phyloP scores from a whole-genome alignment of 2,797 vertebrate species.

The Brachyalestes nurse region DNA sequence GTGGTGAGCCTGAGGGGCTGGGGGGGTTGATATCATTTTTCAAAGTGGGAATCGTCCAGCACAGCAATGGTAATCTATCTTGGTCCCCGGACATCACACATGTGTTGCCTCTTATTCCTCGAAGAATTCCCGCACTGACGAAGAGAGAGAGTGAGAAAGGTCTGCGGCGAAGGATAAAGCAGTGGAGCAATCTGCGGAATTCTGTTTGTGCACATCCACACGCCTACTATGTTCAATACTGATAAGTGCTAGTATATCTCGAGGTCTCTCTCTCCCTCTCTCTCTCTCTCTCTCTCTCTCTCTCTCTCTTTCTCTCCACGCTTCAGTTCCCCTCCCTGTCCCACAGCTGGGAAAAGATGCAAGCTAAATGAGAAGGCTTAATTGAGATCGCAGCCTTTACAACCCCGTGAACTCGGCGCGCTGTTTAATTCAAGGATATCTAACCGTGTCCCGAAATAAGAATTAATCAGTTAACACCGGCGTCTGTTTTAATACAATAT shows the following conservation, averaged over 20 bases:
- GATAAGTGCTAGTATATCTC: constrained; percentile 64
- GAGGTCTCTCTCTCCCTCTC: no score
- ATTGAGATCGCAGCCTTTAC: constrained; percentile 66
- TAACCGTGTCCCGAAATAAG: constrained; percentile 20
- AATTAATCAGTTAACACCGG: constrained; percentile 6
- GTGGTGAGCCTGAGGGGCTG: neutral
- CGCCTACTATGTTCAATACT: constrained; percentile 65
- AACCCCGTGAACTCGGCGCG: constrained; percentile 52
- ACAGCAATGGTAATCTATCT: constrained; percentile 83
- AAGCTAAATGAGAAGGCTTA: constrained; percentile 66
- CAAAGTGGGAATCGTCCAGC: constrained; percentile 79
- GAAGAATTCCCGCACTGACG: constrained; percentile 68
- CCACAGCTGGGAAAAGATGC: constrained; percentile 24
- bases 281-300: no score
- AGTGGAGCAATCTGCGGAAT: constrained; percentile 80
- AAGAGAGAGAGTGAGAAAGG: constrained; percentile 71
- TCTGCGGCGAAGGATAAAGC: constrained; percentile 76
- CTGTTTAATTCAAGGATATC: constrained; percentile 31
- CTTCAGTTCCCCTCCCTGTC: constrained; percentile 13
- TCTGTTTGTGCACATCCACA: constrained; percentile 74
- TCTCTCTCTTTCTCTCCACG: no score
- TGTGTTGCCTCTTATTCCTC: constrained; percentile 79
- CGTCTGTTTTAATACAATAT: constrained; percentile 25
- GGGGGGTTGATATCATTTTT: constrained; percentile 79
- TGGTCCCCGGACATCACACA: constrained; percentile 79